Evolutionary conservation across 2,888 invertebrate species (phyloP), one percentile per base, ranked within the genome.

Genomic region (Fabriciana adippe): DNA sequence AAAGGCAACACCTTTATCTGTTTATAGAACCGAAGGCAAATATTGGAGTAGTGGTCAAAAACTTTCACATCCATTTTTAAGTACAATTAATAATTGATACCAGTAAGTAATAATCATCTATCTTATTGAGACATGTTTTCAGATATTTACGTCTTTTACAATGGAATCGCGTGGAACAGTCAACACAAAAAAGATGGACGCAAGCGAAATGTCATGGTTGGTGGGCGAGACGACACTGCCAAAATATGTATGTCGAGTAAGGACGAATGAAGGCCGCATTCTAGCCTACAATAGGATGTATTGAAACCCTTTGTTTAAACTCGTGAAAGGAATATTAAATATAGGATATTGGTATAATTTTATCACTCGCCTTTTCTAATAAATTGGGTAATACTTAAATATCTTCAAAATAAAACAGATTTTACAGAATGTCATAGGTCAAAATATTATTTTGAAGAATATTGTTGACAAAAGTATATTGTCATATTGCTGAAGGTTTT

Each of bases 251-350:
- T 72, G 79, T 84, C 85, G 85, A 85, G 85, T 87, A 83, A 87
- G 87, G 87, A 83, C 86, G 79, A 55, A 72, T 75, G 84, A 88
- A 89, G 89, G 88, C 87, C 85, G 80, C 82, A 88, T 87, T 87
- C 88, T 83, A 67, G 59, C 63, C 56, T 59, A 16, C 48, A 48
- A 15, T 14, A 51, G 31, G 14, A 61, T 35, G n/a, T 48, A 18
- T 41, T 41, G 35, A 41, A 11, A 11, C 31, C 35, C 35, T 50
- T 60, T 51, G 35, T 16, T 59, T 47, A 45, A 47, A 47, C 8
- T 47, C 26, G 47, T 11, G 47, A 26, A 47, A 26, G 47, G 2
- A 45, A 56, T 45, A 15, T 56, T 53, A 21, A 13, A 13, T 1
- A 51, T 51, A 50, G 26, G 4, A 26, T 26, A 26, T 26, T 5